phyloP scores from a whole-genome alignment of 2,113 vertebrate species.

The Poeciliopsis occidentalis region DNA sequence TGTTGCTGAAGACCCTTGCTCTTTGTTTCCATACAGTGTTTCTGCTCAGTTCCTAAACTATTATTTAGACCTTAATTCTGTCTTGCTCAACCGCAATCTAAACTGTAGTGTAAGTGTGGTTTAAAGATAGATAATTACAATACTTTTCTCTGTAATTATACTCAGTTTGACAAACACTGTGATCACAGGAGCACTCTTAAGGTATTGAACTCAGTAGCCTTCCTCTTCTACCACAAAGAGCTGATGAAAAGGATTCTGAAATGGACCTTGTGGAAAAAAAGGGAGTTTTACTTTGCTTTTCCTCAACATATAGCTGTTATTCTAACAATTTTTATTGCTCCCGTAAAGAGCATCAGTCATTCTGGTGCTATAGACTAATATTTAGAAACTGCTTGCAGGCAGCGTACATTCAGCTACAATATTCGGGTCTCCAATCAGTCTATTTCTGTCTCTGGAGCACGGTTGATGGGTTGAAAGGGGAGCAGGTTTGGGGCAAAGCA shows the following conservation, averaged over 20 bases:
- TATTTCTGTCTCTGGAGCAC: slow-evolving; percentile 72
- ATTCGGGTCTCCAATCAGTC: slow-evolving; percentile 57
- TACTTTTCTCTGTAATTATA: slow-evolving; percentile 71
- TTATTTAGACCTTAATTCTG: slow-evolving; percentile 66
- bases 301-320: slow-evolving; percentile 9
- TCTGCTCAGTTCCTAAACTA: slow-evolving; percentile 49
- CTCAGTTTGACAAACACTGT: slow-evolving; percentile 62
- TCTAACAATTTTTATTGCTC: slow-evolving; percentile 12
- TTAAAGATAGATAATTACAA: slow-evolving; percentile 72
- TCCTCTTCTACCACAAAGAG: slow-evolving; percentile 46
- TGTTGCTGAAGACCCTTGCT: neutral
- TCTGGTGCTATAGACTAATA: slow-evolving; percentile 27
- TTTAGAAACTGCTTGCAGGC: slow-evolving; percentile 35
- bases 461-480: slow-evolving; percentile 52
- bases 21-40: slow-evolving; percentile 17
- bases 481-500: slow-evolving; percentile 63
- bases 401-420: slow-evolving; percentile 41
- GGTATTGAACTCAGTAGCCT: slow-evolving; percentile 67
- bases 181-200: slow-evolving; percentile 67
- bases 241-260: slow-evolving; percentile 45
- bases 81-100: slow-evolving; percentile 68
- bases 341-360: slow-evolving; percentile 12
- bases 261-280: slow-evolving; percentile 24
- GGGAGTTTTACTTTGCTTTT: slow-evolving; percentile 10
- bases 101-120: slow-evolving; percentile 74